Conservation (phyloP, 2,888 invertebrate genomes). For the Eupithecia insigniata region DNA sequence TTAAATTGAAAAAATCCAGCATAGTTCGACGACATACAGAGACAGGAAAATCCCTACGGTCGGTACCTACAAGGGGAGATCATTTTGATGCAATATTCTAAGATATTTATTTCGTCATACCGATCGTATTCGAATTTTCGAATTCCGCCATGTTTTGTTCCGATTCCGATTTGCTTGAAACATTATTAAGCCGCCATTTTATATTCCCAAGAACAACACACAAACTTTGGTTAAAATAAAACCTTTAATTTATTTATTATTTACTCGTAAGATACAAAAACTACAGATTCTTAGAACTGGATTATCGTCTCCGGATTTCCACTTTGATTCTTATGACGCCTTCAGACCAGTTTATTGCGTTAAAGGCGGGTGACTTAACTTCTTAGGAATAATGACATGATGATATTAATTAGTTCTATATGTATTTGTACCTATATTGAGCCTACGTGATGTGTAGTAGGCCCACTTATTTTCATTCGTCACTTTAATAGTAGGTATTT, state of each 20-base stretch:
- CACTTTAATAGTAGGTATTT: no score
- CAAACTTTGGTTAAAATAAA: no score
- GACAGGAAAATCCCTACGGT: no score
- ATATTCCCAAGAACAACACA: not conserved
- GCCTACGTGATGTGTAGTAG: not conserved
- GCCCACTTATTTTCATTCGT: no score
- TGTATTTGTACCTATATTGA: no score
- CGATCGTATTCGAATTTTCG: no score
- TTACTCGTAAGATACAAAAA: not conserved
- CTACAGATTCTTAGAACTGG: not conserved
- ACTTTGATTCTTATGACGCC: not conserved
- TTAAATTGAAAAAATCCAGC: no score
- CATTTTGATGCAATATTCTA: no score
- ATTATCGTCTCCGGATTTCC: not conserved
- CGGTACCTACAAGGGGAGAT: no score
- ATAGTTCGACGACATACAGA: no score
- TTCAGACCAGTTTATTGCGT: not conserved
- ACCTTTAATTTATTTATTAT: no score
- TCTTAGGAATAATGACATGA: constrained; percentile 1
- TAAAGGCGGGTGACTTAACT: not conserved
- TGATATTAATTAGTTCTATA: not conserved
- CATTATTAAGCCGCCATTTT: not conserved
- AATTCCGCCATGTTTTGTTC: not conserved
- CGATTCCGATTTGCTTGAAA: not conserved
- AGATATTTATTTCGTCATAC: no score